Evolutionary conservation across 2,888 invertebrate species (phyloP).

Genomic region (Kuschelorhynchus macadamiae): DNA sequence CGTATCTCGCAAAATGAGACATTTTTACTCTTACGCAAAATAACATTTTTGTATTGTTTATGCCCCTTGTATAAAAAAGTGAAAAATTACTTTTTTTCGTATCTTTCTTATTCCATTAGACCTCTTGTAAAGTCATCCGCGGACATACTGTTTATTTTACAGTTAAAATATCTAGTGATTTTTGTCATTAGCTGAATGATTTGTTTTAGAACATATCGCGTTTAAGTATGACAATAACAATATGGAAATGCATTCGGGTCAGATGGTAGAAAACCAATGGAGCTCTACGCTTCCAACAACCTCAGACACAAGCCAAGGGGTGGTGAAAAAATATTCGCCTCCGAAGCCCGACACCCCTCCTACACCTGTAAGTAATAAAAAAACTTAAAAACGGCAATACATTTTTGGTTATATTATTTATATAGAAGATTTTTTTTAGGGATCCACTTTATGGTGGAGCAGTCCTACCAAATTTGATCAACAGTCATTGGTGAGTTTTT

Average conservation of each 20-base stretch:
- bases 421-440: slow-evolving; percentile 15
- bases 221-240: slow-evolving; percentile 54
- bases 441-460: slow-evolving; percentile 29
- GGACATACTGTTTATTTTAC: too few species aligned
- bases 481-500: slow-evolving; percentile 15
- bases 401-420: too few species aligned
- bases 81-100: too few species aligned
- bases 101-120: too few species aligned
- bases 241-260: slow-evolving; percentile 41
- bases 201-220: slow-evolving; percentile 59
- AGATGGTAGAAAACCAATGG: slow-evolving; percentile 35
- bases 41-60: too few species aligned
- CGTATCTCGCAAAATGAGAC: too few species aligned
- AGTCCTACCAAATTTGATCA: slow-evolving; percentile 28
- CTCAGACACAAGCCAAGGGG: slow-evolving; percentile 37
- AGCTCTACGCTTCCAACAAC: slow-evolving; percentile 58
- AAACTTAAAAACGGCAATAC: too few species aligned
- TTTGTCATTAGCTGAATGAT: too few species aligned
- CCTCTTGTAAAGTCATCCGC: too few species aligned
- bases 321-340: slow-evolving; percentile 58
- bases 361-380: slow-evolving; percentile 64
- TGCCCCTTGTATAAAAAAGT: too few species aligned
- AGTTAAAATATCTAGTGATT: too few species aligned
- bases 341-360: slow-evolving; percentile 71
- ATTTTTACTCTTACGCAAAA: too few species aligned